Conservation (phyloP, 2,113 vertebrate species). For the Oenanthe melanoleuca region DNA sequence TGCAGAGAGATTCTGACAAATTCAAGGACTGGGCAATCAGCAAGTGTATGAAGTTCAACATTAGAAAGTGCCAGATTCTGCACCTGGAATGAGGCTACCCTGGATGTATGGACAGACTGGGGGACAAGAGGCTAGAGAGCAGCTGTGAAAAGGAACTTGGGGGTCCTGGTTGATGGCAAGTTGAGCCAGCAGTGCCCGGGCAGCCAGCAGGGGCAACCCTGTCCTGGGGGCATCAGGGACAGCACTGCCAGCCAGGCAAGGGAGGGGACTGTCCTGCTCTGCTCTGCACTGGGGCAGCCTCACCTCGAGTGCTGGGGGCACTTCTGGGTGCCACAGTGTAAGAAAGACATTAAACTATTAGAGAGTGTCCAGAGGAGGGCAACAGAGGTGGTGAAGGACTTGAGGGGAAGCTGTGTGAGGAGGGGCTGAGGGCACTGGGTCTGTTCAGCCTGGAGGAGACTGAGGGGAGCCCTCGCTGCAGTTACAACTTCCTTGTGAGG, state of each 20-base stretch:
- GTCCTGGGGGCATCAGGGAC: background rate
- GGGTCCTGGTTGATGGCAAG: background rate
- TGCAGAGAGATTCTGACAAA: background rate
- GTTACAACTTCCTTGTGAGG: accelerated
- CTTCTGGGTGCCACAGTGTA: background rate
- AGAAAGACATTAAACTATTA: background rate
- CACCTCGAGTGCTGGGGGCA: background rate
- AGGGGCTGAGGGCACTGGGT: background rate
- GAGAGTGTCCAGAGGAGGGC: background rate
- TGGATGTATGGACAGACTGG: background rate
- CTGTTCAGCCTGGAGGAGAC: background rate
- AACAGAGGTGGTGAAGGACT: background rate
- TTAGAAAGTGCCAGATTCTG: background rate
- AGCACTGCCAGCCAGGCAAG: accelerated
- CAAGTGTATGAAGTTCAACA: background rate
- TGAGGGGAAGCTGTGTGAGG: background rate
- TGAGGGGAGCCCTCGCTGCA: background rate
- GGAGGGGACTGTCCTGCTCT: background rate
- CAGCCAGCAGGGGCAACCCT: accelerated
- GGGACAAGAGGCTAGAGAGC: background rate
- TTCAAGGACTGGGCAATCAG: background rate
- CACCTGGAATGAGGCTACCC: background rate
- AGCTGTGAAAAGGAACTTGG: background rate
- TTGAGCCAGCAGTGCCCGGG: background rate
- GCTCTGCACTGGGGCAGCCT: background rate